A percentile compares a stretch with the other conserved stretches of the same genome.
Evolutionary conservation across 2,113 vertebrate genomes (phyloP).

Genomic region (Bombycilla garrulus): DNA sequence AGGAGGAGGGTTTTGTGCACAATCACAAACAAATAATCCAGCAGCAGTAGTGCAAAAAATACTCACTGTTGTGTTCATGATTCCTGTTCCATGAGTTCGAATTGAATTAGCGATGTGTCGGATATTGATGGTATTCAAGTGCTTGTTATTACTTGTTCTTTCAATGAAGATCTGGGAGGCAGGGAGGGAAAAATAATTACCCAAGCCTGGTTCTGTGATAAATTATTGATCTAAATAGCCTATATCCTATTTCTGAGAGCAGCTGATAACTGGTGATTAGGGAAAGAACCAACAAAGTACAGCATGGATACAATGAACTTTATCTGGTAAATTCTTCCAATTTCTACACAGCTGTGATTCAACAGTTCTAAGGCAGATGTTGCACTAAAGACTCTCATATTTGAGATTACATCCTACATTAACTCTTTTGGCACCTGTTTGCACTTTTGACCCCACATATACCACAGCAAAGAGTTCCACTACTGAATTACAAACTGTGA

Average conservation of each 20-base stretch:
- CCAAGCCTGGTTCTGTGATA: neutral
- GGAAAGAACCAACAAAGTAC: neutral
- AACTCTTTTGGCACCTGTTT: neutral
- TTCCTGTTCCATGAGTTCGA: conserved; percentile 95
- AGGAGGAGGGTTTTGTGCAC: neutral
- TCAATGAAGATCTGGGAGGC: conserved; percentile 92
- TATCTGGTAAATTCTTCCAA: rapidly evolving
- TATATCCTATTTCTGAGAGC: neutral
- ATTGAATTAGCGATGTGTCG: conserved; percentile 98
- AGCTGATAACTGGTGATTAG: neutral
- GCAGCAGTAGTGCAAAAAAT: neutral
- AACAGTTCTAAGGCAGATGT: neutral
- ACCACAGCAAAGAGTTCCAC: neutral
- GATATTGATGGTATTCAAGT: conserved; percentile 99
- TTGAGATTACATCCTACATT: neutral
- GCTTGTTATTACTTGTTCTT: conserved; percentile 98
- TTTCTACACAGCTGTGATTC: neutral
- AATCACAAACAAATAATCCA: neutral
- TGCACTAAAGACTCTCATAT: neutral
- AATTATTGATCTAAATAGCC: neutral
- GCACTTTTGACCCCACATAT: neutral
- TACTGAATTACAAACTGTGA: neutral
- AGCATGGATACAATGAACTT: neutral
- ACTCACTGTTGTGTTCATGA: conserved; percentile 98
- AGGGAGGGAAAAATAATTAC: neutral